Base-by-base conservation (phyloP, 2,113 vertebrate species). In the Madoqua kirkii region DNA sequence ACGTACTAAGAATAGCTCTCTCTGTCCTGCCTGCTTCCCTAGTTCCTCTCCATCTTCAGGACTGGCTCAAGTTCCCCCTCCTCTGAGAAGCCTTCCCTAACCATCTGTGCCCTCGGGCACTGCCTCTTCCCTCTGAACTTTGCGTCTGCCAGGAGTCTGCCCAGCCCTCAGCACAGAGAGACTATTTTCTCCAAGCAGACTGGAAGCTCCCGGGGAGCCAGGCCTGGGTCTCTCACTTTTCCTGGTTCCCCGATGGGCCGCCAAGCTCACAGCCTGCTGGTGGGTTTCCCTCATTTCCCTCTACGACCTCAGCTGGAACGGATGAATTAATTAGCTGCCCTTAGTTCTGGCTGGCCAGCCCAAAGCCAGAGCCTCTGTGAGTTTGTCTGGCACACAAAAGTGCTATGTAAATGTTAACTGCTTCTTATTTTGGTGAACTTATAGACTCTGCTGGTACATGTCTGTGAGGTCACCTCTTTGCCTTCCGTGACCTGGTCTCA, bases 381-480 rank as follows among this genome's bases (percentile, higher is more conserved):
- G 62, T 87, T 33, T 29, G 67, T 43, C 90, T 64, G 92, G 40
- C 43, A 76, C 15, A 31, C 5, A 8, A 54, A 57, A 91, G 55
- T 33, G 84, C 93, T 78, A 45, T 62, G 40, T 27, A 36, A 78
- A 78, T 96, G 83, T 87, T 87, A 64, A 87, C 78, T 92, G 40
- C 40, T 92, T 54, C 91, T 52, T 94, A 55, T 96, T 92, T 81
- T 23, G 40, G 86, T 90, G 87, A 97, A 59, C 71, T 74, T 92
- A 84, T 79, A 79, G 48, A 59, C 52, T 95, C 64, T 92, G 87
- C 74, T 85, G 62, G 83, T 74, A 81, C 43, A 84, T 25, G 87
- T 21, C 54, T 90, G 55, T 85, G 96, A 94, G 13, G 60, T 93
- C 67, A 92, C 55, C 17, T 59, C 48, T 81, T 78, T 0, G 23